Evolutionary conservation across 2,888 invertebrate genomes (phyloP), one percentile per base, ranked within the genome.

Genomic region (Polietes domitor): DNA sequence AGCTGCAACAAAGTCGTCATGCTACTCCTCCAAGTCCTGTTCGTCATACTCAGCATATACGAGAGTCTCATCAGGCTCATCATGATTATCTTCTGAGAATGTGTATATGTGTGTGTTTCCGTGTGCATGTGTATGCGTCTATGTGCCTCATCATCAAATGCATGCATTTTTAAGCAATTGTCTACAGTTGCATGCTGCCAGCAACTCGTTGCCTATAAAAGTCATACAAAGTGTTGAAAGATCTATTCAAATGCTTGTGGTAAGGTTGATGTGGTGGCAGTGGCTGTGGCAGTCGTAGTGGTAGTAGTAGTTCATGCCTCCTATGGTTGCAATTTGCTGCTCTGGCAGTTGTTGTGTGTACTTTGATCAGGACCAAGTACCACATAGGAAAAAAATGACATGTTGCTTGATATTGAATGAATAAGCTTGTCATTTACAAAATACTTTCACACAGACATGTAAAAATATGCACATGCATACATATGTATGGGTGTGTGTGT

Each of bases 321-420:
- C 37, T 77, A 12, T 71, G 7, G 63, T n/a, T 32, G 58, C 12
- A 70, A 43, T 73, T 70, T 73, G 73, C 58, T 50, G 65, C 37
- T 28, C n/a, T 41, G 43, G 50, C 26, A 50, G 28, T 24, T 50
- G 47, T 21, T 63, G 68, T 74, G 47, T 83, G 84, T 77, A 80
- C 86, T 85, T 86, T 78, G 85, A 84, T 86, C 85, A 82, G 61
- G 82, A 85, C 80, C 76, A 87, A 68, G 68, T 68, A 43, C 43
- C n/a, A n/a, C n/a, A n/a, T n/a, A n/a, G 0, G 24, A 43, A 68
- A 86, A 85, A 87, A 87, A 86, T 85, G 87, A 86, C 86, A 87
- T 87, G 87, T 86, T 86, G 85, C 87, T 85, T 84, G 84, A 76
- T 84, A 79, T 76, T 81, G 81, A 84, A 84, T 84, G 84, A 85